Evolutionary conservation across 2,113 vertebrate genomes (phyloP).

Genomic region (Odobenus rosmarus): DNA sequence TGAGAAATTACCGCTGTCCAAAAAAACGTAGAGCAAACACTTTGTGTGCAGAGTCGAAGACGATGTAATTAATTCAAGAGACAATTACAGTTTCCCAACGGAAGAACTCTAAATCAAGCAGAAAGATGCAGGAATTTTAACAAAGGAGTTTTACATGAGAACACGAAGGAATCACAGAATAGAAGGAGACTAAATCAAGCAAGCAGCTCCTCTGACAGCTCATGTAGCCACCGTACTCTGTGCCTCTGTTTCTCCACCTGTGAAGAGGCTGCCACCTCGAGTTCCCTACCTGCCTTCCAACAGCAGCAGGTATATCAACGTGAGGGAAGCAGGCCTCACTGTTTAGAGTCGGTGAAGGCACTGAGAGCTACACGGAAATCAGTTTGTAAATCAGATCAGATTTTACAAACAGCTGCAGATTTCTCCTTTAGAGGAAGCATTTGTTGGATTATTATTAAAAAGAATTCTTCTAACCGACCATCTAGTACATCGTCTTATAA

Average conservation of each 20-base stretch:
- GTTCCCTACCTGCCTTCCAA: too few species aligned
- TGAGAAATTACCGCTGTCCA: neutral
- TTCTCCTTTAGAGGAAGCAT: neutral
- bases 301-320: rapidly evolving
- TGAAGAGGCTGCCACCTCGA: neutral
- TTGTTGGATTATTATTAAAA: neutral
- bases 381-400: neutral
- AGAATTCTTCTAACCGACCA: neutral
- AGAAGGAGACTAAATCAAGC: neutral
- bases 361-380: neutral
- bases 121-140: neutral
- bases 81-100: neutral
- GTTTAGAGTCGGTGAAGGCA: rapidly evolving
- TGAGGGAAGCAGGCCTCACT: rapidly evolving
- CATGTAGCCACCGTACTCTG: neutral
- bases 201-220: too few species aligned
- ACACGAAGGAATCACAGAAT: neutral
- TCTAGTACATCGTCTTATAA: neutral
- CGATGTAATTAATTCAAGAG: neutral
- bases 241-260: neutral
- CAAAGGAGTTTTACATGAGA: neutral
- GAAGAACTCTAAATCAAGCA: conserved; percentile 14
- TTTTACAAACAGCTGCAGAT: neutral
- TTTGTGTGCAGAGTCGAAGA: neutral
- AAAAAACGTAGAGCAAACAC: neutral